These are phyloP conservation scores for Delphinapterus leucas DNA, from an alignment of 2,113 vertebrate genomes.

Conservation along the genomic window DNA sequence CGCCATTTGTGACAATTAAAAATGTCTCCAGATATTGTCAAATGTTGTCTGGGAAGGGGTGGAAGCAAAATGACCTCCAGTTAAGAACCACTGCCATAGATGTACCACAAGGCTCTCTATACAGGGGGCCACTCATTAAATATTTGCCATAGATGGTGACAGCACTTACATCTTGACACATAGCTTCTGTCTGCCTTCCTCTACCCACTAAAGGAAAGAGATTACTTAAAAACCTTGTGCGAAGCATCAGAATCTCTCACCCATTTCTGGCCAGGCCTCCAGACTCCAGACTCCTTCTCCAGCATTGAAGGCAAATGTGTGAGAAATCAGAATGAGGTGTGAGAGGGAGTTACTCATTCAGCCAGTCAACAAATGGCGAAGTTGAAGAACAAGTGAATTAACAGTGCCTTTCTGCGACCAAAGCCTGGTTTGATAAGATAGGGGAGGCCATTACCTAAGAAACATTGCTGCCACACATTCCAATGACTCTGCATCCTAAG, in stretches of 20 bases:
- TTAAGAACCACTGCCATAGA: neutral
- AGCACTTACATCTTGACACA: neutral
- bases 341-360: conserved; percentile 26
- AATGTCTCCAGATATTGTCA: neutral
- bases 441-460: conserved; percentile 63
- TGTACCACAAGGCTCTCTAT: neutral
- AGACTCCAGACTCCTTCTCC: conserved; percentile 11
- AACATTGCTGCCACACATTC: conserved; percentile 46
- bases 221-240: neutral
- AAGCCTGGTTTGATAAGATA: conserved; percentile 66
- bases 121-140: neutral
- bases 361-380: conserved; percentile 47
- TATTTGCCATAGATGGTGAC: neutral
- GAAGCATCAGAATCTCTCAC: conserved; percentile 27
- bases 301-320: conserved; percentile 8
- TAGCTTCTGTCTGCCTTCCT: neutral
- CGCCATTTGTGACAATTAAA: neutral
- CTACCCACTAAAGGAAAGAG: neutral
- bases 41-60: neutral
- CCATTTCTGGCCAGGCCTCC: neutral
- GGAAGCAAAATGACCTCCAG: neutral
- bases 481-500: conserved; percentile 3
- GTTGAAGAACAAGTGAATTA: conserved; percentile 38
- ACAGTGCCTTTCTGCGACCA: neutral
- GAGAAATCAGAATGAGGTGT: neutral